Evolutionary conservation across 2,113 vertebrate genomes (phyloP), one percentile per base, ranked within the genome.

Genomic region (Spea bombifrons): DNA sequence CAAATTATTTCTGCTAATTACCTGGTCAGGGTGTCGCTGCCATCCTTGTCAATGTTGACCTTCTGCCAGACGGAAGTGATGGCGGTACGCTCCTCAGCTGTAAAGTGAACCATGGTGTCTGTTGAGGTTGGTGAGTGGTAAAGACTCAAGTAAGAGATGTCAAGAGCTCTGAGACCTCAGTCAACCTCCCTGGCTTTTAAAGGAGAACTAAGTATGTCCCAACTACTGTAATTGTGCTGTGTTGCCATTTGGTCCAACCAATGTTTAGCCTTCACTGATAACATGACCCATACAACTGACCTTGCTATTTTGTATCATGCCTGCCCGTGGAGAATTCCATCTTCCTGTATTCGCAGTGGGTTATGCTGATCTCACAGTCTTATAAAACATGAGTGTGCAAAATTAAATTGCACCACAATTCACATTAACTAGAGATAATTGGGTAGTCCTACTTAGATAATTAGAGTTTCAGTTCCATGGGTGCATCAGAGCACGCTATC

Each of bases 91-190:
- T 92, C 90, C 0, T 87, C 88, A 0, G 81, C 67, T 79, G 86
- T 76, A 79, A 90, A 89, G 81, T 91, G 86, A 83, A 91, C 90
- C 90, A 92, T 92, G 12, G n/a, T 77, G 12, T 10, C 8, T 48
- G 53, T 77, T 53, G 10, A 52, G 50, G 50, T 10, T 53, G 50
- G 10, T 7, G 50, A 53, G 50, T 7, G 10, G 7, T 53, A 7
- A 53, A 7, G 50, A 2, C 10, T 53, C 50, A 53, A 53, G 50
- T 53, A 53, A 13, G 55, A 59, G 55, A 59, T 13, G 12, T 59
- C 10, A 13, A 59, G 15, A 12, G 15, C 4, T 59, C 8, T 59
- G 55, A 59, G 4, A 59, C 10, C 10, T 12, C 4, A 59, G 55
- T 59, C 4, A 13, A 13, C 15, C 55, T 13, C 55, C 10, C 55